Percentiles rank a stretch among this genome's conserved stretches.
phyloP scores from a whole-genome alignment of 2,888 invertebrate species.

The Tuberolachnus salignus region DNA sequence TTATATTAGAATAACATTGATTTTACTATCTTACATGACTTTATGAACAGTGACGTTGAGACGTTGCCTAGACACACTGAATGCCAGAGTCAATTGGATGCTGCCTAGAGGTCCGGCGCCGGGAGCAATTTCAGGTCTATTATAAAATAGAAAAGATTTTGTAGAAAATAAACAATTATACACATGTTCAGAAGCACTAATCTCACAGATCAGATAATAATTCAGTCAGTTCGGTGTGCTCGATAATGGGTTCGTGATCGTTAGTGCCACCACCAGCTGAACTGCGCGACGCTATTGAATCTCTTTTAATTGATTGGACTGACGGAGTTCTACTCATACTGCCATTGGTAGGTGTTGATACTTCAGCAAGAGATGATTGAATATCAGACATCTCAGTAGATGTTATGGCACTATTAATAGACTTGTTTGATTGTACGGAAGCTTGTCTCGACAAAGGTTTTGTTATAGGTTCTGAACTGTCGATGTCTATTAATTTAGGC shows the following conservation, averaged over 20 bases:
- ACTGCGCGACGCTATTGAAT: constrained; percentile 62
- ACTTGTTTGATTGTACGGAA: constrained; percentile 24
- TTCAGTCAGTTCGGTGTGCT: constrained; percentile 17
- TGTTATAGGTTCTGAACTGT: neutral
- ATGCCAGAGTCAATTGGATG: constrained; percentile 83
- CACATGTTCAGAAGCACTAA: neutral
- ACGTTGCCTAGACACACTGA: constrained; percentile 82
- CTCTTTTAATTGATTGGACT: constrained; percentile 35
- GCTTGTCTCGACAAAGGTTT: constrained; percentile 41
- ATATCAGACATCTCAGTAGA: constrained; percentile 25
- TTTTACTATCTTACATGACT: constrained; percentile 74
- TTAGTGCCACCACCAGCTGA: constrained; percentile 76
- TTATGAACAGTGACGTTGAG: constrained; percentile 86
- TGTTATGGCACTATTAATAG: constrained; percentile 2
- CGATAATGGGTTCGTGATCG: constrained; percentile 62
- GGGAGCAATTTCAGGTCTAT: constrained; percentile 4
- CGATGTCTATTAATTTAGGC: constrained; percentile 20
- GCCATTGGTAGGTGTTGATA: neutral
- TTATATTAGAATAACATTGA: too few species aligned
- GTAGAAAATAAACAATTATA: neutral
- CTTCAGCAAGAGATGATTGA: neutral
- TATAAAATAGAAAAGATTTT: neutral
- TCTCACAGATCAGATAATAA: constrained; percentile 19
- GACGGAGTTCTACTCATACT: constrained; percentile 5
- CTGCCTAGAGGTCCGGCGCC: constrained; percentile 67